Base-by-base conservation (phyloP, 2,888 invertebrate species). In the Habroteleia sp. region DNA sequence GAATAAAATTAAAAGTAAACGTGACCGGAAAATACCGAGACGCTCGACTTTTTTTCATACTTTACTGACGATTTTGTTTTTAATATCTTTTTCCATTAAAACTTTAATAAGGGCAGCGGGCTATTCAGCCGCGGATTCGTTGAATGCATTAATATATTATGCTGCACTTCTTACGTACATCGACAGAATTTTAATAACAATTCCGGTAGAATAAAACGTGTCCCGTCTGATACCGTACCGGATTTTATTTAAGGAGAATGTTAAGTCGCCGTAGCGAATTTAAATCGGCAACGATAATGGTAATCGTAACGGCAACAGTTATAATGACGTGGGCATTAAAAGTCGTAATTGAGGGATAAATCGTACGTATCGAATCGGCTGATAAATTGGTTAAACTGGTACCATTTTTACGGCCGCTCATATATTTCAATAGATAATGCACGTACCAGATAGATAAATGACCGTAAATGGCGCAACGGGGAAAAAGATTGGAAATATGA, bases 1-100 rank as follows among this genome's bases (percentile, higher is more conserved):
- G 58, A 69, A 68, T 62, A 66, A 74, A 74, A 71, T 58, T 63
- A 69, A 73, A 73, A 54, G 31, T 58, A 54, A 63, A 76, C 68
- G 33, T 63, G 58, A 56, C 50, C 62, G 25, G 65, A 65, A 69
- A 52, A 63, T 46, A 23, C 48, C 10, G 29, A 48, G 60, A 42
- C 10, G 46, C 29, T 13, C 42, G 27, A 56, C 31, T 37, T 50
- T 54, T 25, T 33, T 62, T 62, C 41, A 50, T 62, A 65, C 50
- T 50, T 73, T 46, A 41, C 44, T 44, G 17, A 42, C 62, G 48
- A 73, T 66, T 44, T 46, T 44, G 37, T 65, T 60, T 71, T 62
- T 48, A 54, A 42, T 63, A 35, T 54, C 23, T 46, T 65, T 74
- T 69, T 63, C 63, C 69, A 69, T 74, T 74, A 69, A 69, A 74